phyloP scores from a whole-genome alignment of 2,113 vertebrate genomes.

The Cyanistes caeruleus region DNA sequence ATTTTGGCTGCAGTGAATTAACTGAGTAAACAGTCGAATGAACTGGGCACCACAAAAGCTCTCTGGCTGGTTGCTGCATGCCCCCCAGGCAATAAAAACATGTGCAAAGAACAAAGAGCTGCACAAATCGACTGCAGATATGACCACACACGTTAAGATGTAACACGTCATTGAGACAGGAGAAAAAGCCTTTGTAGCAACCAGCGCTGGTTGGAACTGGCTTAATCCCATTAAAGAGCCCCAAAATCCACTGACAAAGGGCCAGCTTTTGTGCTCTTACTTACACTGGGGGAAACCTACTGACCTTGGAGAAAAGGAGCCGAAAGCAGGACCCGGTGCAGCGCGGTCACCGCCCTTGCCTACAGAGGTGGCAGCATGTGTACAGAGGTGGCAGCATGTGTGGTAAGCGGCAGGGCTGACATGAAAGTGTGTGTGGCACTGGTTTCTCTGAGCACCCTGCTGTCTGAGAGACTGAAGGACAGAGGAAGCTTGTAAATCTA shows the following conservation, averaged over 20 bases:
- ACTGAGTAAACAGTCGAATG: slow-evolving; percentile 21
- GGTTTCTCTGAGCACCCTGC: background rate
- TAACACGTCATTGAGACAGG: slow-evolving; percentile 23
- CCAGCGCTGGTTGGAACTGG: slow-evolving; percentile 8
- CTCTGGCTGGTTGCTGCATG: slow-evolving; percentile 49
- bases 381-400: background rate
- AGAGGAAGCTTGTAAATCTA: background rate
- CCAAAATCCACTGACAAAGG: slow-evolving; percentile 24
- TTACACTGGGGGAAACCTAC: background rate
- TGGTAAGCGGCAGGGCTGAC: background rate
- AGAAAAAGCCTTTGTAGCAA: slow-evolving; percentile 53
- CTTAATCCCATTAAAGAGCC: slow-evolving; percentile 49
- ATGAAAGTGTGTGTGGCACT: background rate
- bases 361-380: background rate
- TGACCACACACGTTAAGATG: slow-evolving; percentile 61
- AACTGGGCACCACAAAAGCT: slow-evolving; percentile 48
- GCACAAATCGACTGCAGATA: slow-evolving; percentile 62
- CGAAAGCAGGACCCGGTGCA: background rate
- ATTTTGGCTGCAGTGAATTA: slow-evolving; percentile 46
- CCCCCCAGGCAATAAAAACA: slow-evolving; percentile 54
- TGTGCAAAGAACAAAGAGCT: slow-evolving; percentile 58
- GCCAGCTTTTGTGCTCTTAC: slow-evolving; percentile 14
- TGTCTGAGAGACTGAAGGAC: background rate
- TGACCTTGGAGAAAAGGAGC: background rate
- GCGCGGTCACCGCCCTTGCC: rapidly evolving